Base-by-base conservation (phyloP, 2,888 invertebrate species). In the Portevinia maculata region DNA sequence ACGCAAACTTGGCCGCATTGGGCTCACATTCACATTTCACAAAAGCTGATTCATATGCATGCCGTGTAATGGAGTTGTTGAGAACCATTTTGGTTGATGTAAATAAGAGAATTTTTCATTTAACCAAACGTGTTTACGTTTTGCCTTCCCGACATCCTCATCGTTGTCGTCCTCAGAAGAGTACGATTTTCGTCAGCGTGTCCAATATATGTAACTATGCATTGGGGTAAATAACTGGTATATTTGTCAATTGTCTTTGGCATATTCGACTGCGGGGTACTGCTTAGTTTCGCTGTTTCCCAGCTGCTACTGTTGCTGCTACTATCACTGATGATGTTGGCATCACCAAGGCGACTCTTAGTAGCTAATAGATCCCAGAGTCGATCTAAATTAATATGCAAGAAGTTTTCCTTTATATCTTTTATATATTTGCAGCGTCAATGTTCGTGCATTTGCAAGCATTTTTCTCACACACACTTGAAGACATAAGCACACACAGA, bases 371-470 rank as follows among this genome's bases (percentile, higher is more conserved):
- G 64, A 50, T 71, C 60, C 60, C 62, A 60, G 52, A 76, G 65
- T 78, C 70, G 52, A 71, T 44, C 50, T 39, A 41, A 71, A 78
- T 83, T 78, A 71, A 60, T 83, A 78, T 78, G 78, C 78, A 78
- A 83, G 71, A 83, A 83, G 78, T 83, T 83, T 78, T 78, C 78
- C 55, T 71, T 71, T 83, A 67, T 71, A 55, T 32, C 78, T 65
- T 76, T 81, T 74, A 53, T 79, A 64, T 62, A 55, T 62, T 59
- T 70, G 65, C 48, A 71, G 53, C 71, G 39, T 46, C 59, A 52
- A 57, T 53, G 67, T n/a, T n/a, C n/a, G 59, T 50, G 64, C 48
- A n/a, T n/a, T n/a, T n/a, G n/a, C n/a, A n/a, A 52, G 59, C 44
- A 60, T 9, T 24, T 30, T 4, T 21, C n/a, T 13, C 28, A 37